phyloP scores from a whole-genome alignment of 1,140 invertebrate species.

The Diploscapter pachys region DNA sequence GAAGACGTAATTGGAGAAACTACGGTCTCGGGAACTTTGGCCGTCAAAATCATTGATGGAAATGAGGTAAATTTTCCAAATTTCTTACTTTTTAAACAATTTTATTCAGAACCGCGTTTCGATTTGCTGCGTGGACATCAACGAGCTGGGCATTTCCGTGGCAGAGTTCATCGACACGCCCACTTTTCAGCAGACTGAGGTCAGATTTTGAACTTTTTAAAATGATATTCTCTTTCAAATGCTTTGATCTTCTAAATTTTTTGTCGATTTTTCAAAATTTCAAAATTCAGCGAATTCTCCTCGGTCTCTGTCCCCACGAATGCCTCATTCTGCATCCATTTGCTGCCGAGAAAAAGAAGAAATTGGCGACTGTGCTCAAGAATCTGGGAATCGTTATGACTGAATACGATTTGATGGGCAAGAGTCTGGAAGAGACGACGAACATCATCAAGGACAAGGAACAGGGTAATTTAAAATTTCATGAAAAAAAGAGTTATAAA shows the following conservation, averaged over 20 bases:
- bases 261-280: slow-evolving; percentile 12
- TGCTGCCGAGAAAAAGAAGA: not conserved
- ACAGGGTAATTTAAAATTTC: no score
- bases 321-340: slow-evolving; percentile 13
- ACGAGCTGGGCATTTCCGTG: slow-evolving; percentile 20
- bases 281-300: slow-evolving; percentile 17
- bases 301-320: slow-evolving; percentile 21
- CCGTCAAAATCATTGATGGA: not conserved
- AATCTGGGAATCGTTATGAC: slow-evolving; percentile 3
- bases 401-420: not conserved
- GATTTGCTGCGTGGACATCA: slow-evolving; percentile 17
- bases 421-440: not conserved
- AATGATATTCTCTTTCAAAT: not conserved
- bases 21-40: not conserved
- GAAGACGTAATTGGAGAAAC: slow-evolving; percentile 33
- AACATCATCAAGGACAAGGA: not conserved
- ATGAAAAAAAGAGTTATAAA: no score
- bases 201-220: not conserved
- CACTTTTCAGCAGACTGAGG: slow-evolving; percentile 20
- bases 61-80: not conserved
- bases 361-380: not conserved
- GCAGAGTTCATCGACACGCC: slow-evolving; percentile 29
- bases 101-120: slow-evolving; percentile 20
- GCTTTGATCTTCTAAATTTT: not conserved
- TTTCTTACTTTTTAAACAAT: not conserved